Evolutionary conservation across 2,888 invertebrate species (phyloP).

Genomic region (Linnaemya vulpina): DNA sequence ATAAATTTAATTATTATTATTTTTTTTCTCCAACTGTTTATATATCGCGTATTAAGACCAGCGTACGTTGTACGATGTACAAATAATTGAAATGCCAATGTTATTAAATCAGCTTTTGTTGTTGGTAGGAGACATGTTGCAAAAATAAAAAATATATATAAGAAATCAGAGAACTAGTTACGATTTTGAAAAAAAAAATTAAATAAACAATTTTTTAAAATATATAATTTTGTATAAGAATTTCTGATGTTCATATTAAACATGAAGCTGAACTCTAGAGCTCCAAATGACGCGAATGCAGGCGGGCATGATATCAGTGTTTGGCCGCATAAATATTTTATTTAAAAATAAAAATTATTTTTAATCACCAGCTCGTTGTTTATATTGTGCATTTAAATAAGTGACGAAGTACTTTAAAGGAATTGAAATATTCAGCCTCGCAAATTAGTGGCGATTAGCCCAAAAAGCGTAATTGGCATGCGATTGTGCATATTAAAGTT

Average conservation of each 20-base stretch:
- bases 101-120: constrained; percentile 52
- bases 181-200: neutral
- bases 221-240: neutral
- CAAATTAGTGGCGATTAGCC: no score
- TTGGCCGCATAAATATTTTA: neutral
- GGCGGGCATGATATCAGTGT: neutral
- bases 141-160: constrained; percentile 2
- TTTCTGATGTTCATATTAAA: neutral
- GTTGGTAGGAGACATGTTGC: constrained; percentile 24
- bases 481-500: no score
- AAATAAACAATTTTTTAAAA: neutral
- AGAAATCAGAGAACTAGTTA: constrained; percentile 31
- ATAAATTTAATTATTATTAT: constrained; percentile 27
- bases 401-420: no score
- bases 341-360: neutral
- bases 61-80: constrained; percentile 7
- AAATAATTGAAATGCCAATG: constrained; percentile 60
- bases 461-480: neutral
- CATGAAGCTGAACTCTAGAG: neutral
- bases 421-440: no score
- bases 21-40: constrained; percentile 55
- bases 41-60: constrained; percentile 39
- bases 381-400: no score
- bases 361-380: no score
- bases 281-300: neutral